phyloP scores from a whole-genome alignment of 2,113 vertebrate genomes.

The Scalopus aquaticus region DNA sequence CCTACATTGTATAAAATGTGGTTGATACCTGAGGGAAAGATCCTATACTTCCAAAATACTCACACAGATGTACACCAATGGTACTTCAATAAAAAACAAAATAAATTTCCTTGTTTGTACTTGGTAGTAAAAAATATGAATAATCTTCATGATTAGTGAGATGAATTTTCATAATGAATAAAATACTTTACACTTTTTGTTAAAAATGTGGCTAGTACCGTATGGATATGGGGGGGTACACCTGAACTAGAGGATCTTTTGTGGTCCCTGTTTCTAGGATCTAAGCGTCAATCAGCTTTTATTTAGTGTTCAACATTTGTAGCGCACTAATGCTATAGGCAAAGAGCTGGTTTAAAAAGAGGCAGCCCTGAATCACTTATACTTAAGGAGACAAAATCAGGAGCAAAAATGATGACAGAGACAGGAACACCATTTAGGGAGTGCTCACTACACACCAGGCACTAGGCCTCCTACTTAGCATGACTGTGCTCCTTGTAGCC shows the following conservation, averaged over 20 bases:
- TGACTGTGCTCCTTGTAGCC: no score
- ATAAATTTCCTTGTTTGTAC: no score
- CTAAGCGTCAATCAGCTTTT: background rate
- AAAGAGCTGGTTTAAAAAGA: background rate
- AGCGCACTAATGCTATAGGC: background rate
- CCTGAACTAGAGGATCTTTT: background rate
- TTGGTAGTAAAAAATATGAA: no score
- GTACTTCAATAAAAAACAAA: no score
- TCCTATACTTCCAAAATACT: no score
- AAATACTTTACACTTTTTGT: no score
- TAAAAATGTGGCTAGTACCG: no score
- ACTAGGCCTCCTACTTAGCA: accelerated
- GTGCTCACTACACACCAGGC: background rate
- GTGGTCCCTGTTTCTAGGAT: background rate
- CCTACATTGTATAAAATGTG: background rate
- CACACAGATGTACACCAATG: no score
- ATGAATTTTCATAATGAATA: no score
- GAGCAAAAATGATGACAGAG: background rate
- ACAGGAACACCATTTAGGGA: background rate
- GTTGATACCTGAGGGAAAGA: background rate
- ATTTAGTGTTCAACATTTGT: background rate
- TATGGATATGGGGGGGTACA: background rate
- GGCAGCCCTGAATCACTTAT: background rate
- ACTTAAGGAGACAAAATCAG: background rate
- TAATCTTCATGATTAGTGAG: no score